A percentile compares a stretch with the other conserved stretches of the same genome.
Conservation (phyloP, 2,113 vertebrate genomes). For the Anhinga anhinga region DNA sequence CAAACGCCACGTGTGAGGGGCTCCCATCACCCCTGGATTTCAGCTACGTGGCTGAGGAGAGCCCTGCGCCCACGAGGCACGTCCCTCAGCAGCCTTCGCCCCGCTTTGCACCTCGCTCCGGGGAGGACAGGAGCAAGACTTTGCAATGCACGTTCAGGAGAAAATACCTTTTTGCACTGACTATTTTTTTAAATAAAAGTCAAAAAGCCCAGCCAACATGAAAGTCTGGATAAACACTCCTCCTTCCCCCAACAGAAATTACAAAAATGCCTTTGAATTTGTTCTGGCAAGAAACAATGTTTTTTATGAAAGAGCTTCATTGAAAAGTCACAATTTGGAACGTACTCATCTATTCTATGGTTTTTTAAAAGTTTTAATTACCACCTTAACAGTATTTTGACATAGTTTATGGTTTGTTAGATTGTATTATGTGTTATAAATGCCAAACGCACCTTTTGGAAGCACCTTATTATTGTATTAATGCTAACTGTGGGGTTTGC, state of each 20-base stretch:
- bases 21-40: neutral
- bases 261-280: slow-evolving; percentile 65
- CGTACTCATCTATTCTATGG: neutral
- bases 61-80: fast-evolving
- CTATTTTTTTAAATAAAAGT: neutral
- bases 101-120: fast-evolving
- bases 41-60: fast-evolving
- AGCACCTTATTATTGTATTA: neutral
- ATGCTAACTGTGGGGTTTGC: neutral
- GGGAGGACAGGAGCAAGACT: neutral
- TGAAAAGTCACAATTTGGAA: slow-evolving; percentile 58
- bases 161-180: neutral
- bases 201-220: slow-evolving; percentile 17
- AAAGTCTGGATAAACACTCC: slow-evolving; percentile 49
- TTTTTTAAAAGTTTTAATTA: slow-evolving; percentile 27
- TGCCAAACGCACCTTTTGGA: slow-evolving; percentile 39
- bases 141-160: neutral
- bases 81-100: neutral
- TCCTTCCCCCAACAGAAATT: slow-evolving; percentile 48
- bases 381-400: slow-evolving; percentile 41
- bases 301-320: slow-evolving; percentile 67
- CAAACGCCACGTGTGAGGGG: fast-evolving
- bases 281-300: slow-evolving; percentile 62
- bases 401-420: slow-evolving; percentile 4
- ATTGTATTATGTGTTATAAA: neutral